Base-by-base conservation (phyloP, 2,888 invertebrate genomes). In the Ypsolopha sequella region DNA sequence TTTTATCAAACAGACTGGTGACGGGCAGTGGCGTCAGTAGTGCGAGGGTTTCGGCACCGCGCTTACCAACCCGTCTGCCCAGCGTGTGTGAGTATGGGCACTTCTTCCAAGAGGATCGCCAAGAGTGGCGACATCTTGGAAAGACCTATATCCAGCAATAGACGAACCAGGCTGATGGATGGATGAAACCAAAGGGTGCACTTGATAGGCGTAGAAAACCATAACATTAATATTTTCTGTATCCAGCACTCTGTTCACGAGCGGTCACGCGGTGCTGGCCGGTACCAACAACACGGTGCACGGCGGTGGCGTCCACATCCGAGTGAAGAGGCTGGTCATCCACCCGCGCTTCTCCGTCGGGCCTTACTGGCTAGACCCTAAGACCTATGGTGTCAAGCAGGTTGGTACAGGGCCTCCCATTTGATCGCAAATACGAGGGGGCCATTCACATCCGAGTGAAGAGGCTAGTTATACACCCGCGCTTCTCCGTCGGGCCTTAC, bases 331-430 rank as follows among this genome's bases (percentile, higher is more conserved):
- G 48, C 67, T 78, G 6, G 55, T 76, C 57, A 64, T 85, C 13
- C 85, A 86, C 53, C 85, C 85, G 2, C 71, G 70, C 6, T 86
- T 86, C 66, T 55, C 68, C 10, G 85, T 86, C 35, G 85, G 85
- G 1, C 85, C 85, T 8, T 86, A 84, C 65, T 86, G 85, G 85
- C 66, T 84, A 6, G 62, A 80, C 55, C 70, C 78, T 0, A 52
- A 62, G 1, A 60, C 61, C 2, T 81, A 60, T 56, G 56, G 67
- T 41, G 57, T 79, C 41, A 73, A 74, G 58, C 79, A 80, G 73
- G 79, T 76, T 56, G 43, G 47, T 52, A 36, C 34, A 10, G 7
- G 8, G 10, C 7, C 34, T 46, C 10, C 34, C 10, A 24, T 24
- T 24, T 24, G 24, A 24, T 24, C 24, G 24, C n/a, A n/a, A n/a